Evolutionary conservation across 2,888 invertebrate species (phyloP).

Genomic region (Thera obeliscata): DNA sequence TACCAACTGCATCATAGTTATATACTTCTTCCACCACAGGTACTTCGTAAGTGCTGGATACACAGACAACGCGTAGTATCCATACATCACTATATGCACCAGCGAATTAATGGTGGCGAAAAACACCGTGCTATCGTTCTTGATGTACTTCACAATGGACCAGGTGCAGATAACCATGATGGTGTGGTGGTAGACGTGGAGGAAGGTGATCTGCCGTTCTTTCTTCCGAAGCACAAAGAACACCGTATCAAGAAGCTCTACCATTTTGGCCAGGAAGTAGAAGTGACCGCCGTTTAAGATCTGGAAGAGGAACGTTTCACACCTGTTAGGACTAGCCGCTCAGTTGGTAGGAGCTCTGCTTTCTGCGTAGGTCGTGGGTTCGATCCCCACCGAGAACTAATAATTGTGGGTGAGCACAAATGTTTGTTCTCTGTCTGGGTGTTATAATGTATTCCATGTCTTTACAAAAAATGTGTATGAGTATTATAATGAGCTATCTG

Average conservation of each 20-base stretch:
- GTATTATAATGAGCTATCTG: too few species aligned
- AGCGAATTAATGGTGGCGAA: slow-evolving; percentile 88
- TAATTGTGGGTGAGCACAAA: too few species aligned
- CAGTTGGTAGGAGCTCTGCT: neutral
- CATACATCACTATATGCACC: slow-evolving; percentile 91
- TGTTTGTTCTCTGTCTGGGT: too few species aligned
- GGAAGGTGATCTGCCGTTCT: slow-evolving; percentile 89
- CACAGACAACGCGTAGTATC: slow-evolving; percentile 89
- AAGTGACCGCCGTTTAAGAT: slow-evolving; percentile 72
- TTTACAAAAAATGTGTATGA: too few species aligned
- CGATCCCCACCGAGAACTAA: too few species aligned
- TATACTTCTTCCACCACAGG: slow-evolving; percentile 93
- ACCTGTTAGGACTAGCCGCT: too few species aligned
- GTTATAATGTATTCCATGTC: too few species aligned
- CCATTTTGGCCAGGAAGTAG: slow-evolving; percentile 89
- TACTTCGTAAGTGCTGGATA: slow-evolving; percentile 87
- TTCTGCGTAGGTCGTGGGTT: too few species aligned
- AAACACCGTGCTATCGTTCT: slow-evolving; percentile 88
- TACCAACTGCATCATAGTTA: slow-evolving; percentile 91
- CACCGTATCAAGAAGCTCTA: slow-evolving; percentile 89
- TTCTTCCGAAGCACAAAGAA: slow-evolving; percentile 94
- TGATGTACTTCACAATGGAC: slow-evolving; percentile 88
- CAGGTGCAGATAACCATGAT: slow-evolving; percentile 89
- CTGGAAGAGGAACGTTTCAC: slow-evolving; percentile 39
- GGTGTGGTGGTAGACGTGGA: slow-evolving; percentile 94